Evolutionary conservation across 2,888 invertebrate species (phyloP).

Genomic region (Halocaridina rubra): DNA sequence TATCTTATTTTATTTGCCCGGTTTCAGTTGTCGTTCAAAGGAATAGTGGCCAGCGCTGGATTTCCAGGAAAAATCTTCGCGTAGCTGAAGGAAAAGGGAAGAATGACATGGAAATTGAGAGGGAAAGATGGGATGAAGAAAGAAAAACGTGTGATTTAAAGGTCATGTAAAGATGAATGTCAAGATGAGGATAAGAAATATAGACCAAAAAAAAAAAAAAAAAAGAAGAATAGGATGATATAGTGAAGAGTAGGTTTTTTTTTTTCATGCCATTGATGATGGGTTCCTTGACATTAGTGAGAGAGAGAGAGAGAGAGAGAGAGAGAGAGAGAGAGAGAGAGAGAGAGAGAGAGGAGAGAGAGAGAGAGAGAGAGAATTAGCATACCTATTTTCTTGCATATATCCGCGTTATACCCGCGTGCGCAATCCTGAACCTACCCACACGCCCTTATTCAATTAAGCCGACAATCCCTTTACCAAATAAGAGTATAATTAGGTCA

Average conservation of each 20-base stretch:
- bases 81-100: too few relatives aligned
- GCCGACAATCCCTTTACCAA: conserved; percentile 56
- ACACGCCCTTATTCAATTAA: conserved; percentile 59
- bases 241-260: conserved; percentile 47
- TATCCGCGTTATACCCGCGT: conserved; percentile 52
- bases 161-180: too few relatives aligned
- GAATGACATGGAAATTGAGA: too few relatives aligned
- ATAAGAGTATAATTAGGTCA: conserved; percentile 59
- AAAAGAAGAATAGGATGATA: conserved; percentile 35
- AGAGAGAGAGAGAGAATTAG: conserved; percentile 44
- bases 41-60: background rate
- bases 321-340: conserved; percentile 1
- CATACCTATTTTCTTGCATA: conserved; percentile 51
- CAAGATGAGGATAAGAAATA: too few relatives aligned
- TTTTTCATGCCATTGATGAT: too few relatives aligned
- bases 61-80: too few relatives aligned
- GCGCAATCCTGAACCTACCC: conserved; percentile 52
- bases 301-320: conserved; percentile 1
- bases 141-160: too few relatives aligned
- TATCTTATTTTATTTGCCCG: background rate
- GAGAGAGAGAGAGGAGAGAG: conserved; percentile 19
- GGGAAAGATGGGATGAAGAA: too few relatives aligned
- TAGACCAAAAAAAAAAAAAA: too few relatives aligned
- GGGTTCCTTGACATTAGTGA: too few relatives aligned
- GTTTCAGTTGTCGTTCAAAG: background rate